Percentiles rank a stretch among this genome's conserved stretches.
These are phyloP conservation scores for Scortum barcoo DNA, from an alignment of 2,113 vertebrate genomes.

Conservation along the genomic window DNA sequence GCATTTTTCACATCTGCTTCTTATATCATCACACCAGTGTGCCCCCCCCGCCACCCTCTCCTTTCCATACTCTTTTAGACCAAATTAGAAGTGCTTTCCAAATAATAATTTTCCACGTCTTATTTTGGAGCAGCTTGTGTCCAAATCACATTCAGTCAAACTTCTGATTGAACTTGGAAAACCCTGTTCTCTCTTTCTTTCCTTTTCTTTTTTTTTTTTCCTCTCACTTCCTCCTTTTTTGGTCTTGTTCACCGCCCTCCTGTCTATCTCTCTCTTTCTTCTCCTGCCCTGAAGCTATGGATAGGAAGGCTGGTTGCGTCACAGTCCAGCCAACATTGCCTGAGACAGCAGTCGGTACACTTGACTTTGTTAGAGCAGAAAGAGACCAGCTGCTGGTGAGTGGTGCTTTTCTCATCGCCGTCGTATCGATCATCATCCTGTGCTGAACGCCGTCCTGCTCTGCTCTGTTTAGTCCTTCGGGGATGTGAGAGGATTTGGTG, in stretches of 20 bases:
- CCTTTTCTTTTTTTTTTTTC: neutral
- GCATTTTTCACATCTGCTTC: slow-evolving; percentile 81
- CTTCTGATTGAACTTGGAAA: slow-evolving; percentile 44
- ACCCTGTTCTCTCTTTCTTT: slow-evolving; percentile 3
- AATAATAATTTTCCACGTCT: slow-evolving; percentile 63
- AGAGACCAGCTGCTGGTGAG: slow-evolving; percentile 73
- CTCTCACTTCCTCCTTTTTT: slow-evolving; percentile 73
- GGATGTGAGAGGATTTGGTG: slow-evolving; percentile 27
- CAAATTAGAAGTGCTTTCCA: slow-evolving; percentile 50
- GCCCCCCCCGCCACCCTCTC: slow-evolving; percentile 35
- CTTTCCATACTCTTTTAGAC: slow-evolving; percentile 37
- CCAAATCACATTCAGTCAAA: slow-evolving; percentile 29
- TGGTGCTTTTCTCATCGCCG: slow-evolving; percentile 23
- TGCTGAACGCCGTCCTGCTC: neutral
- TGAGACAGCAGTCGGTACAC: slow-evolving; percentile 60
- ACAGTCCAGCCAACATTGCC: slow-evolving; percentile 60
- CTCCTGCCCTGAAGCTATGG: slow-evolving; percentile 73
- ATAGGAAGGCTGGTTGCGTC: slow-evolving; percentile 72
- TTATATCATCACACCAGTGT: slow-evolving; percentile 62
- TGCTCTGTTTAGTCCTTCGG: slow-evolving; percentile 4
- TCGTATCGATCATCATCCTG: slow-evolving; percentile 27
- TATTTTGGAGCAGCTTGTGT: slow-evolving; percentile 43
- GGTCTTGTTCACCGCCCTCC: slow-evolving; percentile 63
- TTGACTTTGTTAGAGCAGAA: slow-evolving; percentile 63
- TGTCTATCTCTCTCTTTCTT: slow-evolving; percentile 58